Conservation (phyloP, 2,113 vertebrate species). For the Colossoma macropomum region DNA sequence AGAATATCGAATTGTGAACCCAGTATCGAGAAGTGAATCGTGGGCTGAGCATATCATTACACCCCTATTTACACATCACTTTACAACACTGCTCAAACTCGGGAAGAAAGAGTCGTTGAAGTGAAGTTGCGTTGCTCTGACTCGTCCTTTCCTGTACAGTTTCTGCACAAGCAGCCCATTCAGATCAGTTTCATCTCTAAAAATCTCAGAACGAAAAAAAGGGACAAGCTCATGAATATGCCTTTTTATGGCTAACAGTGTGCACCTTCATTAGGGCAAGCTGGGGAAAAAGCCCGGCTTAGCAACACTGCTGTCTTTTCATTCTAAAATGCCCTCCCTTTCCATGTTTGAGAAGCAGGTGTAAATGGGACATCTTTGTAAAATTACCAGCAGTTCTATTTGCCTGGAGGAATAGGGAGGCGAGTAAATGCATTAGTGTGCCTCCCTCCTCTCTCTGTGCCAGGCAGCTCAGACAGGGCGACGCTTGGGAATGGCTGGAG, state of each 20-base stretch:
- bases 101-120: neutral
- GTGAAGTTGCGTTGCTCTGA: neutral
- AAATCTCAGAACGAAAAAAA: slow-evolving; percentile 48
- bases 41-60: no score
- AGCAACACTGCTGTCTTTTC: slow-evolving; percentile 57
- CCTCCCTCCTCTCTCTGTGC: slow-evolving; percentile 38
- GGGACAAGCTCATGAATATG: slow-evolving; percentile 58
- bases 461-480: slow-evolving; percentile 51
- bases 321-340: slow-evolving; percentile 11
- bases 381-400: slow-evolving; percentile 63
- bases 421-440: slow-evolving; percentile 29
- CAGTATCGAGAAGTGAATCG: no score
- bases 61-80: neutral
- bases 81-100: neutral
- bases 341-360: slow-evolving; percentile 62
- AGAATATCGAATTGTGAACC: no score
- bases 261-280: slow-evolving; percentile 60
- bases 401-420: slow-evolving; percentile 20
- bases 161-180: slow-evolving; percentile 58
- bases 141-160: neutral
- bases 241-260: slow-evolving; percentile 62
- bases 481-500: slow-evolving; percentile 35
- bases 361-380: slow-evolving; percentile 64
- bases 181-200: slow-evolving; percentile 56
- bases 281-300: slow-evolving; percentile 53